phyloP scores from a whole-genome alignment of 2,888 invertebrate genomes.

The Ichneumoninae sp. region DNA sequence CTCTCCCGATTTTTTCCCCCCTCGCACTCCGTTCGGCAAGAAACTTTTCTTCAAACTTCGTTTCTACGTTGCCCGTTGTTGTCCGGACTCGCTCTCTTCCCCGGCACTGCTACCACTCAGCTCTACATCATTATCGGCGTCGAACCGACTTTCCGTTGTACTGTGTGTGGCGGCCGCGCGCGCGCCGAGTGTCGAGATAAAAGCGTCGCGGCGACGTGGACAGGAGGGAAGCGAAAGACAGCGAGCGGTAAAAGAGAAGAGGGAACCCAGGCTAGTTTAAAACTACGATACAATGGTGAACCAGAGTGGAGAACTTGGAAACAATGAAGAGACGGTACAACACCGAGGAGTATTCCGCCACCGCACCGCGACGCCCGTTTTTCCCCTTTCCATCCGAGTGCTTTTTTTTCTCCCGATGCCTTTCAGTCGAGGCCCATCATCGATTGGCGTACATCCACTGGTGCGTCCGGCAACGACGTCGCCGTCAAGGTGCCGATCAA shows the following conservation, averaged over 20 bases:
- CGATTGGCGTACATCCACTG: neutral
- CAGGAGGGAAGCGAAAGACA: conserved; percentile 35
- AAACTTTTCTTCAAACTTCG: conserved; percentile 24
- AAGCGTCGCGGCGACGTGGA: conserved; percentile 30
- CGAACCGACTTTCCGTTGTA: conserved; percentile 39
- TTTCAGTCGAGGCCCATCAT: neutral
- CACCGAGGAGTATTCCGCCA: neutral
- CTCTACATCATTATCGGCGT: conserved; percentile 5
- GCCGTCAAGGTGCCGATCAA: neutral
- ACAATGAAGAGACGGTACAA: conserved; percentile 42
- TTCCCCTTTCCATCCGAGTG: neutral
- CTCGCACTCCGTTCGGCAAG: neutral
- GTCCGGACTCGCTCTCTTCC: neutral
- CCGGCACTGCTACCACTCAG: neutral
- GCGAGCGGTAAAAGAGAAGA: neutral
- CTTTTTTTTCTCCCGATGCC: neutral
- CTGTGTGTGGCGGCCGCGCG: conserved; percentile 24
- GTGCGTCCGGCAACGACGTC: neutral
- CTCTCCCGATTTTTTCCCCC: neutral
- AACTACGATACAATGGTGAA: conserved; percentile 53
- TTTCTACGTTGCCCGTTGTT: neutral
- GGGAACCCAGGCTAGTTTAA: conserved; percentile 50
- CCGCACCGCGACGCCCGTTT: neutral
- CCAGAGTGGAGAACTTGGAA: conserved; percentile 56
- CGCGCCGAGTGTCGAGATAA: conserved; percentile 7